Conservation (phyloP, 2,113 vertebrate species). For the Pseudolaguvia tuberculata region DNA sequence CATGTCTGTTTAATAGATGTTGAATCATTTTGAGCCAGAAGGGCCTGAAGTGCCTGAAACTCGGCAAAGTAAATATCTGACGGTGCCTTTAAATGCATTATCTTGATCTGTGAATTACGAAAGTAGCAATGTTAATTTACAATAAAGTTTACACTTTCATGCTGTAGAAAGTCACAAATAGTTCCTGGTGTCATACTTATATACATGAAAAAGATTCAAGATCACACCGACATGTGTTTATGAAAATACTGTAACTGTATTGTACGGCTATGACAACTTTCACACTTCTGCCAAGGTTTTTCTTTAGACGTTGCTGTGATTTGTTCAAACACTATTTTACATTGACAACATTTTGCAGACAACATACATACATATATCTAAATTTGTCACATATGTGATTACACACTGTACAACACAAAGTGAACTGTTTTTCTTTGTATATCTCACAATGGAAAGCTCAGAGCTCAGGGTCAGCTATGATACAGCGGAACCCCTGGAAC, state of each 20-base stretch:
- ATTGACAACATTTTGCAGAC: too few species aligned
- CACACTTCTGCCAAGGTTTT: too few species aligned
- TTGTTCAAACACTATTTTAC: too few species aligned
- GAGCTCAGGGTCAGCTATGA: too few species aligned
- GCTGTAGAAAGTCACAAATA: slow-evolving; percentile 41
- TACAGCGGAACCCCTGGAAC: too few species aligned
- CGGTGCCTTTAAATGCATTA: slow-evolving; percentile 65
- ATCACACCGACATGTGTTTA: background rate
- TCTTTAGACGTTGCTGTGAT: too few species aligned
- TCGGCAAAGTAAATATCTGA: slow-evolving; percentile 64
- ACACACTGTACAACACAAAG: too few species aligned
- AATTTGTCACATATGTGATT: too few species aligned
- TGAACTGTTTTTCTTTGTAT: too few species aligned
- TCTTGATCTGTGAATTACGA: slow-evolving; percentile 64
- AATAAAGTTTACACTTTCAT: slow-evolving; percentile 80
- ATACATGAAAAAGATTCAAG: background rate
- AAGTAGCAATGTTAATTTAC: slow-evolving; percentile 63
- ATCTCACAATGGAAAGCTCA: too few species aligned
- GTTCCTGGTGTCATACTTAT: background rate
- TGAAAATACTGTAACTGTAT: background rate
- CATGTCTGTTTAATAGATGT: slow-evolving; percentile 43
- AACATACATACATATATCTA: too few species aligned
- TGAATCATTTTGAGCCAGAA: slow-evolving; percentile 1
- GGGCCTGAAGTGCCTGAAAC: slow-evolving; percentile 46
- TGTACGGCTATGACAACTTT: too few species aligned